Conservation (phyloP, 2,113 vertebrate genomes). For the Ploceus nigricollis region DNA sequence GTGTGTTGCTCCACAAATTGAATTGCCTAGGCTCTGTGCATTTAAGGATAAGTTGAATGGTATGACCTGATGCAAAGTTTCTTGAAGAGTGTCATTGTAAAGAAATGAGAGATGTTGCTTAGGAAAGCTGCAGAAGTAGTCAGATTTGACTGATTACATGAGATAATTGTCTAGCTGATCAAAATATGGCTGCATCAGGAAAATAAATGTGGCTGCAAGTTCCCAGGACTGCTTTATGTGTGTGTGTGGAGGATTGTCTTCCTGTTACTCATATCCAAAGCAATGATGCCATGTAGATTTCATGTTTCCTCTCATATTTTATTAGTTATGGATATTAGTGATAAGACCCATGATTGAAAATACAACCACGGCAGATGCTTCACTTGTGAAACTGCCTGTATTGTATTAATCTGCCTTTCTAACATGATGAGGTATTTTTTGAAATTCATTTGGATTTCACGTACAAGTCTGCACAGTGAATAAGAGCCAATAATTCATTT, state of each 20-base stretch:
- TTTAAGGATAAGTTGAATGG: background rate
- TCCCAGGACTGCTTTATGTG: background rate
- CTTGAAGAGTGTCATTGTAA: background rate
- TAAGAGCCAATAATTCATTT: background rate
- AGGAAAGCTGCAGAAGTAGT: background rate
- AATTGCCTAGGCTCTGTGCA: background rate
- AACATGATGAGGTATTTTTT: background rate
- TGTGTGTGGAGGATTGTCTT: background rate
- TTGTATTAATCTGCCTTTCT: background rate
- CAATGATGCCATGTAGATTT: background rate
- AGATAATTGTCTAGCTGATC: background rate
- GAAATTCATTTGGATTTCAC: background rate
- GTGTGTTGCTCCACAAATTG: background rate
- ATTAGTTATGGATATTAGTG: background rate
- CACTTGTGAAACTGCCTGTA: background rate
- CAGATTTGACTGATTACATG: background rate
- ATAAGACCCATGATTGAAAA: background rate
- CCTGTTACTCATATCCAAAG: background rate
- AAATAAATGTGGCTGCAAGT: background rate
- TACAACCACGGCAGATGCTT: background rate
- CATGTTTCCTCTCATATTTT: background rate
- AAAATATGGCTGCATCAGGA: background rate
- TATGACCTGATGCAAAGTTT: background rate
- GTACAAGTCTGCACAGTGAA: background rate
- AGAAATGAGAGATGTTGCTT: background rate